Base-by-base conservation (phyloP, 2,113 vertebrate species). In the Neopipo cinnamomea region DNA sequence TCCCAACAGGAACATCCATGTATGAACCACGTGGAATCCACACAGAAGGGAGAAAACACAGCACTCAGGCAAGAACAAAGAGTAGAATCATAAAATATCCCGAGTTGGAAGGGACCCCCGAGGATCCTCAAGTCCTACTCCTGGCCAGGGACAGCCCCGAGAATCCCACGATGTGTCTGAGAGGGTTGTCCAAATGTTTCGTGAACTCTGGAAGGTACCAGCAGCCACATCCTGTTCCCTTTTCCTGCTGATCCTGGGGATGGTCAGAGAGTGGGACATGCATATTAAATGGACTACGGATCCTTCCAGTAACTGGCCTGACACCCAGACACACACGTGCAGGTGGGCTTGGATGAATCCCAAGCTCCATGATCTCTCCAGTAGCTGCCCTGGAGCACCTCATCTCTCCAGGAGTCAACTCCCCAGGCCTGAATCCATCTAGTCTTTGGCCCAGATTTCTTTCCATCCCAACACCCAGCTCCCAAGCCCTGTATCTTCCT, bases 401-500 rank as follows among this genome's bases (percentile, higher is more conserved):
- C 10, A 2, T 56, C 11, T 8, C 11, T 85, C 15, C 19, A 53
- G 39, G 19, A 71, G 13, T 9, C 21, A 23, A 4, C 16, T 73
- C 1, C 0, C 2, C 20, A 49, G 12, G 9, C 24, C 56, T 2
- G 0, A 16, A 23, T 11, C 24, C 35, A 37, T 41, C 23, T 24
- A 50, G 5, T 4, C 27, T 23, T 62, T 28, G 30, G 2, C 22
- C 16, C 10, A 41, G 37, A 23, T 16, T 16, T 37, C 37, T 74
- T 33, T 23, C 53, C 27, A 27, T 33, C n/a, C 56, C 31, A 47
- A 14, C 5, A 53, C 27, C 8, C 37, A n/a, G 8, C 19, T 84
- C 49, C 19, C 25, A 41, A 52, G 18, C 21, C 20, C 1, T 0
- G 4, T 8, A 6, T 21, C 12, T 18, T 10, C 66, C 25, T 56